A percentile compares a stretch with the other conserved stretches of the same genome.
phyloP scores from a whole-genome alignment of 2,888 invertebrate species.

The Ectemnius lituratus region DNA sequence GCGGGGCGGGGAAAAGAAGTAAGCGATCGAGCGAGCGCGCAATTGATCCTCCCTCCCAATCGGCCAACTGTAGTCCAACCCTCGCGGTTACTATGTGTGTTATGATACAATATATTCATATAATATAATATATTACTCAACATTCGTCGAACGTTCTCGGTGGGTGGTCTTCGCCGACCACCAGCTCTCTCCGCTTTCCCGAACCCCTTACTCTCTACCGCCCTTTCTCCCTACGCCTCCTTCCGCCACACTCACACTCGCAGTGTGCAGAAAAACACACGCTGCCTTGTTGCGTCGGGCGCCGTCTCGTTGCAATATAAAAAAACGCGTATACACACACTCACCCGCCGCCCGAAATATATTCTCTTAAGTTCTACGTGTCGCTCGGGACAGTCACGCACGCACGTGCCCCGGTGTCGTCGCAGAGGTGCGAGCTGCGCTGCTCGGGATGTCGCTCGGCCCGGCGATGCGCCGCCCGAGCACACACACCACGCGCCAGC shows the following conservation, averaged over 20 bases:
- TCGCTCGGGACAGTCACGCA: background rate
- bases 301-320: constrained; percentile 43
- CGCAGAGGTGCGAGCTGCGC: too few species aligned
- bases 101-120: constrained; percentile 35
- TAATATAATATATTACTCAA: constrained; percentile 35
- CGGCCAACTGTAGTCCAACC: constrained; percentile 8
- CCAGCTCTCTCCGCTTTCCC: background rate
- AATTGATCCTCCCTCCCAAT: constrained; percentile 7
- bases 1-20: background rate
- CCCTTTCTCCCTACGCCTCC: background rate
- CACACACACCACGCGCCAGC: too few species aligned
- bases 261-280: constrained; percentile 43
- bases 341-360: constrained; percentile 70
- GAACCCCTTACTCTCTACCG: constrained; percentile 22
- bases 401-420: too few species aligned
- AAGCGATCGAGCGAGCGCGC: constrained; percentile 25
- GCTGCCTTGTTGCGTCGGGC: constrained; percentile 38
- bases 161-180: too few species aligned
- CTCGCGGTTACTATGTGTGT: constrained; percentile 23
- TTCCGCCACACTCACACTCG: background rate
- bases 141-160: constrained; percentile 23
- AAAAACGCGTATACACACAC: constrained; percentile 65
- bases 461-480: too few species aligned
- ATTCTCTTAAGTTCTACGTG: constrained; percentile 53
- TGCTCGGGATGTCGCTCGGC: too few species aligned